Percentiles rank a stretch among this genome's conserved stretches.
Conservation (phyloP, 2,888 invertebrate genomes). For the Drosophila mettleri region DNA sequence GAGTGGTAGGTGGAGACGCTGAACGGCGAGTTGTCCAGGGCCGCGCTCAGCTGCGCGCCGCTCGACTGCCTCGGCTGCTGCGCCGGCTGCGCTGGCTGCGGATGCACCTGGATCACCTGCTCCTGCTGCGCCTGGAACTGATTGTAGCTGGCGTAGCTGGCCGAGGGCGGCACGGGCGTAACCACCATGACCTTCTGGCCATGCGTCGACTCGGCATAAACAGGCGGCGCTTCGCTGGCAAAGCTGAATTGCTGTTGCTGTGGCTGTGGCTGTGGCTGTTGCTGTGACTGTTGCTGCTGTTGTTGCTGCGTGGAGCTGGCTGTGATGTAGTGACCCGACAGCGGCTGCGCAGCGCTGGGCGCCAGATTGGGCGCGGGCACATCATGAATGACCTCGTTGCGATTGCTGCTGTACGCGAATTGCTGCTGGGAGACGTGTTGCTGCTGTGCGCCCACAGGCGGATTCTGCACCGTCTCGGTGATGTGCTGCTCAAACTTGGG, state of each 20-base stretch:
- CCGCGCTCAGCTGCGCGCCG: conserved; percentile 17
- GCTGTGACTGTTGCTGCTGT: conserved; percentile 38
- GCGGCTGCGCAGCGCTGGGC: conserved; percentile 29
- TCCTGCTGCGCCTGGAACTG: conserved; percentile 61
- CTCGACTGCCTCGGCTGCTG: conserved; percentile 78
- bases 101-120: conserved; percentile 67
- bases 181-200: conserved; percentile 84
- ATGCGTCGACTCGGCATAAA: conserved; percentile 82
- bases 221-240: conserved; percentile 72
- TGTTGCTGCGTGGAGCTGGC: conserved; percentile 35
- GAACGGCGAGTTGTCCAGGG: conserved; percentile 71
- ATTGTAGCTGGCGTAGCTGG: conserved; percentile 64
- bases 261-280: conserved; percentile 38
- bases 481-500: conserved; percentile 93
- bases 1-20: conserved; percentile 84
- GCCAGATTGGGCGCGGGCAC: conserved; percentile 84
- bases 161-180: conserved; percentile 81
- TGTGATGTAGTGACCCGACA: conserved; percentile 74
- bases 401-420: conserved; percentile 70
- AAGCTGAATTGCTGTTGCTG: conserved; percentile 60
- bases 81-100: conserved; percentile 63
- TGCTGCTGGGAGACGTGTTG: conserved; percentile 51
- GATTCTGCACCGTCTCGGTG: conserved; percentile 85
- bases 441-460: conserved; percentile 26
- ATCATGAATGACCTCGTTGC: conserved; percentile 83